A percentile compares a stretch with the other conserved stretches of the same genome.
phyloP scores from a whole-genome alignment of 2,888 invertebrate genomes.

The Osmoderma eremita region DNA sequence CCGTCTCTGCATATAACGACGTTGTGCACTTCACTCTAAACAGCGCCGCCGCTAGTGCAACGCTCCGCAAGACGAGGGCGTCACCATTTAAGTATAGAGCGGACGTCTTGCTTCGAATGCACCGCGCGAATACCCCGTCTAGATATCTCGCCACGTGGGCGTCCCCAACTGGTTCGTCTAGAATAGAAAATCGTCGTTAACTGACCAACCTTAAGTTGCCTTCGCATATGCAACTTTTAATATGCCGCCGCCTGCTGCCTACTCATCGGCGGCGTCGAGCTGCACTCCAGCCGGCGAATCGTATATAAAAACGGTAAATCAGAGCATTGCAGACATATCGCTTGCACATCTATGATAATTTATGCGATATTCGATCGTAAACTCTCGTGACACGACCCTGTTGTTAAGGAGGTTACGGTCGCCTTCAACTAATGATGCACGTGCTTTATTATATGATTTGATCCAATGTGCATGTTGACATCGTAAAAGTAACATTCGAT shows the following conservation, averaged over 20 bases:
- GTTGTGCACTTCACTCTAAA: slow-evolving; percentile 13
- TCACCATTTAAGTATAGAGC: slow-evolving; percentile 11
- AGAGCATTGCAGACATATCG: not conserved
- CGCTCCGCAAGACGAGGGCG: slow-evolving; percentile 37
- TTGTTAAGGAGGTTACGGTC: not conserved
- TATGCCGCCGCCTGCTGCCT: slow-evolving; percentile 22
- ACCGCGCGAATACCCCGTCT: slow-evolving; percentile 3
- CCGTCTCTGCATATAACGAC: not conserved
- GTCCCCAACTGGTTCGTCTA: slow-evolving; percentile 30
- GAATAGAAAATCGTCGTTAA: slow-evolving; percentile 44
- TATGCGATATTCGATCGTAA: slow-evolving; percentile 7
- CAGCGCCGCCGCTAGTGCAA: slow-evolving; percentile 15
- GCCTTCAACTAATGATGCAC: too few species aligned
- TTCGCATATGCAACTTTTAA: slow-evolving; percentile 40
- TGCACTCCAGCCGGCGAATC: not conserved
- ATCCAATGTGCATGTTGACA: too few species aligned
- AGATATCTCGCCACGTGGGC: slow-evolving; percentile 34
- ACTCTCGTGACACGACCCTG: not conserved
- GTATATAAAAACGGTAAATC: not conserved
- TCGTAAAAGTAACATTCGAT: too few species aligned
- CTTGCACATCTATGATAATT: slow-evolving; percentile 5
- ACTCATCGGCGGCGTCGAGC: slow-evolving; percentile 11
- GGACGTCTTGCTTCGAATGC: not conserved
- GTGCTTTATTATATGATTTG: too few species aligned
- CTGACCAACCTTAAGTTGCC: slow-evolving; percentile 51